phyloP scores from a whole-genome alignment of 2,888 invertebrate genomes.

The Pyrgus malvae region DNA sequence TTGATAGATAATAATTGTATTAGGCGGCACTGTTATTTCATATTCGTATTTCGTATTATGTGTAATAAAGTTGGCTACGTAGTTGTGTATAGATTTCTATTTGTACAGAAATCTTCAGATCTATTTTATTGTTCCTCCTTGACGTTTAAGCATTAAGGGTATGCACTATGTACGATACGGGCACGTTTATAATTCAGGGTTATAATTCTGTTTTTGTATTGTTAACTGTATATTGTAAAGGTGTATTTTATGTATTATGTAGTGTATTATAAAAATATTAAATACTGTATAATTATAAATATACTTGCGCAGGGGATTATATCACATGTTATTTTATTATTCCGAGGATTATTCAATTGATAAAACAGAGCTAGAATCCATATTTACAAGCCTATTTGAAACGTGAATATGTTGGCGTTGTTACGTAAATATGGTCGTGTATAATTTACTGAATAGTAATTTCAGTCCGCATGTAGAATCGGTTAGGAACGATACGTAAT shows the following conservation, averaged over 20 bases:
- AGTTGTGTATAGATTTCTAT: constrained; percentile 33
- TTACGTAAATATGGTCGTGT: constrained; percentile 7
- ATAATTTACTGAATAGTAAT: background rate
- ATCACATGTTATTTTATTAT: constrained; percentile 16
- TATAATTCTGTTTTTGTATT: constrained; percentile 26
- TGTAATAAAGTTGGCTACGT: constrained; percentile 14
- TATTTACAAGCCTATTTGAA: constrained; percentile 9
- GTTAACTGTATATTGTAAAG: constrained; percentile 24
- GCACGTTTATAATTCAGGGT: constrained; percentile 26
- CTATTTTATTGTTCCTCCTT: constrained; percentile 15
- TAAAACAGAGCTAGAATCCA: background rate
- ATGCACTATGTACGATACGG: constrained; percentile 13
- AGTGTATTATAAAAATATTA: constrained; percentile 11
- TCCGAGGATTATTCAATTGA: constrained; percentile 3
- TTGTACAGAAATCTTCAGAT: constrained; percentile 33
- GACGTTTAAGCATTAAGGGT: constrained; percentile 23
- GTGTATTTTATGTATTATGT: constrained; percentile 24
- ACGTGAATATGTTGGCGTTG: background rate
- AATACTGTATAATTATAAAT: constrained; percentile 17
- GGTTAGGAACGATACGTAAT: constrained; percentile 9
- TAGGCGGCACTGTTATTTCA: constrained; percentile 6
- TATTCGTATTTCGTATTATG: constrained; percentile 3
- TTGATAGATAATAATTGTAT: background rate
- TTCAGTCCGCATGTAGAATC: background rate
- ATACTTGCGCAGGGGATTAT: constrained; percentile 5